Conservation (phyloP, 2,888 invertebrate genomes). For the Chloroclysta siterata region DNA sequence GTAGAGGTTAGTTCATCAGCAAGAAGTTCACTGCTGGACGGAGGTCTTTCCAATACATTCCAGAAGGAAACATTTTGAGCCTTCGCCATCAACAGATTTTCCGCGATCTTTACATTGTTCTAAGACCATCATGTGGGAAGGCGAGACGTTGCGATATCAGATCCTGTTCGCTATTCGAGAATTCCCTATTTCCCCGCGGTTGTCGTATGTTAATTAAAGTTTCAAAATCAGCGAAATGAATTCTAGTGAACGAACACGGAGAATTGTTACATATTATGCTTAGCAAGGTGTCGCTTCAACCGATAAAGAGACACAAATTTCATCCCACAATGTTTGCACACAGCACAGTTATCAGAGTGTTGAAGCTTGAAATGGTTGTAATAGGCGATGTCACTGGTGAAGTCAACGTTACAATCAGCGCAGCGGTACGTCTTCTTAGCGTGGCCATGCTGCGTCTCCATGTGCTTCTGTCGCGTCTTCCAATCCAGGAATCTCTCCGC, state of each 20-base stretch:
- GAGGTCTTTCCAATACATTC: too few relatives aligned
- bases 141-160: too few relatives aligned
- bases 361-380: slow-evolving; percentile 73
- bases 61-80: too few relatives aligned
- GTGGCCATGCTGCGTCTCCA: slow-evolving; percentile 69
- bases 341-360: slow-evolving; percentile 69
- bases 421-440: slow-evolving; percentile 62
- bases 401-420: slow-evolving; percentile 67
- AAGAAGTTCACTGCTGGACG: too few relatives aligned
- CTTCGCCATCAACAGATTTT: too few relatives aligned
- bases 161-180: too few relatives aligned
- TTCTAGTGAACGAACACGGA: background rate
- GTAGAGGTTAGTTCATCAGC: too few relatives aligned
- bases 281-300: slow-evolving; percentile 68
- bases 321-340: slow-evolving; percentile 73
- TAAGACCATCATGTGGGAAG: too few relatives aligned
- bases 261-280: slow-evolving; percentile 52
- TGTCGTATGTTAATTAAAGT: background rate
- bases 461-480: slow-evolving; percentile 66
- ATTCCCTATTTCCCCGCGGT: too few relatives aligned
- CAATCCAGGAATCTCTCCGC: slow-evolving; percentile 70
- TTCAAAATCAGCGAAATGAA: background rate
- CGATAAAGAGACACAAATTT: slow-evolving; percentile 69
- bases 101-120: too few relatives aligned
- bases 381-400: slow-evolving; percentile 63